Evolutionary conservation across 2,888 invertebrate species (phyloP), one percentile per base, ranked within the genome.

Genomic region (Phengaris alcon): DNA sequence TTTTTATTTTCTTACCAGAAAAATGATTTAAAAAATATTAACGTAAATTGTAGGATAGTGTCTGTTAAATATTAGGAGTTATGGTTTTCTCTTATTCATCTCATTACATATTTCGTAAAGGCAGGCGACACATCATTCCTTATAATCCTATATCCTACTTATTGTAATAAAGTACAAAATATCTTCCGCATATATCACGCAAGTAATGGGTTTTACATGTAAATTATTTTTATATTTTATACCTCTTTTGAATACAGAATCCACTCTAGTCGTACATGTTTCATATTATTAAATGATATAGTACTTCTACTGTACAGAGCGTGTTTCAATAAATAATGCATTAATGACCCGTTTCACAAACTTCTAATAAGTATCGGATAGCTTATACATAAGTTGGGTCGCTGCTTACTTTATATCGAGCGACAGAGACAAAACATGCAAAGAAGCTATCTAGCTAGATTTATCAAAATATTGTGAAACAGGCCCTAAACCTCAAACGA

Each of bases 181-280:
- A 77, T 78, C 78, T 78, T 78, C 68, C 77, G 75, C 77, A 69
- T 77, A 77, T 73, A 75, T 75, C 73, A 75, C 73, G 68, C 54
- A 59, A 69, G 52, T 54, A 54, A 72, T 72, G 72, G 22, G 72
- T 72, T 52, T 72, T 52, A 52, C 52, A 70, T 70, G 70, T 70
- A 51, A 70, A 70, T 70, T 15, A 70, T 70, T 54, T 70, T 52
- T 52, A 69, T 69, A 69, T 69, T 69, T 48, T 15, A 69, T 69
- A 69, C 44, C 48, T 69, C 48, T 69, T 69, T 22, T 69, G 44
- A 69, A 69, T 69, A 69, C 68, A 48, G 68, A 69, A 69, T 48
- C 46, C 69, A 48, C 69, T 69, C 46, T n/a, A 48, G 48, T 48
- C 69, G 46, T 69, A 46, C 64, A 59, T 59, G 64, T 64, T 64